Percentiles rank a stretch among this genome's conserved stretches.
Conservation (phyloP, 2,888 invertebrate species). For the Phalangium opilio region DNA sequence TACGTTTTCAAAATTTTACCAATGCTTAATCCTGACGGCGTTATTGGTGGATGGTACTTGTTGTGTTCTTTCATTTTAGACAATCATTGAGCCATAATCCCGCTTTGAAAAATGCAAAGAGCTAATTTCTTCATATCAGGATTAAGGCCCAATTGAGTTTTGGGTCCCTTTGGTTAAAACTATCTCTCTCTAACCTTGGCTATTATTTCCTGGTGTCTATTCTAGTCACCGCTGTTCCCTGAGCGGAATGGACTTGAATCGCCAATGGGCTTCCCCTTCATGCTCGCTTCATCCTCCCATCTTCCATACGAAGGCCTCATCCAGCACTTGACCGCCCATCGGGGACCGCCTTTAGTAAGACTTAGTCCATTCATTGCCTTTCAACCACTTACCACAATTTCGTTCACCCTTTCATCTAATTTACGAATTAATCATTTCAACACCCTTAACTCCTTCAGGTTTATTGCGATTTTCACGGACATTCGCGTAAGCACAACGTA, state of each 20-base stretch:
- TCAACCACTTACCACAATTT: too few species aligned
- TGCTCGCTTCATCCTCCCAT: conserved; percentile 60
- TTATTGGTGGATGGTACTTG: conserved; percentile 71
- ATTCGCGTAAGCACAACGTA: conserved; percentile 67
- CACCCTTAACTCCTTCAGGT: too few species aligned
- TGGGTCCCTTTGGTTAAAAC: background rate
- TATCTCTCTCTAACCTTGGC: background rate
- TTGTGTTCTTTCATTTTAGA: conserved; percentile 29
- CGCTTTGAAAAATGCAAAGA: too few species aligned
- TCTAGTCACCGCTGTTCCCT: conserved; percentile 65
- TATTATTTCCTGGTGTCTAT: conserved; percentile 25
- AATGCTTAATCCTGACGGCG: conserved; percentile 77
- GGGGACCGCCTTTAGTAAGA: conserved; percentile 30
- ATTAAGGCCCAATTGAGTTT: background rate
- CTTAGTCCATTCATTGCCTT: background rate
- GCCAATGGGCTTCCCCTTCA: conserved; percentile 64
- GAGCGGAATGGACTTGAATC: conserved; percentile 69
- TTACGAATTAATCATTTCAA: too few species aligned
- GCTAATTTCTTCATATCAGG: too few species aligned
- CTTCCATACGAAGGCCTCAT: conserved; percentile 53
- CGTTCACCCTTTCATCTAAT: too few species aligned
- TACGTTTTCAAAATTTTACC: conserved; percentile 74
- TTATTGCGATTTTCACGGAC: conserved; percentile 64
- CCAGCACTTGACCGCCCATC: conserved; percentile 30
- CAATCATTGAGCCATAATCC: too few species aligned